Evolutionary conservation across 2,797 vertebrate species (phyloP).

Genomic region (Benthosema pterotum): DNA sequence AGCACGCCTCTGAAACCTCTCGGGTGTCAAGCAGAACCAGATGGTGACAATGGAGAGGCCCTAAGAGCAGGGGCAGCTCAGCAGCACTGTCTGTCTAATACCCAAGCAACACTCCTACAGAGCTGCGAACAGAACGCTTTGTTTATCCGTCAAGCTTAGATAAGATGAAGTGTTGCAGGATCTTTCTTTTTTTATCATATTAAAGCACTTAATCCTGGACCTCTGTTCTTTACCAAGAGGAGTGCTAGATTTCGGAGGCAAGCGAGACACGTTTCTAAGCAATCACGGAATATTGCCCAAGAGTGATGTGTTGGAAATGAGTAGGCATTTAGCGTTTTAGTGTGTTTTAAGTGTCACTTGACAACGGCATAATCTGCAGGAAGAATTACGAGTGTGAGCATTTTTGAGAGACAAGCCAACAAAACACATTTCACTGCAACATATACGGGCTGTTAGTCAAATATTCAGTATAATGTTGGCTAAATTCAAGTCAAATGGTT

Average conservation of each 20-base stretch:
- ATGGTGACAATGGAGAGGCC: conserved; percentile 65
- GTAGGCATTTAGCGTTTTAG: too few species aligned
- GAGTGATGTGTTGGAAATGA: conserved; percentile 6
- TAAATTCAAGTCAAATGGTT: too few species aligned
- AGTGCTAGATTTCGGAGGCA: background rate
- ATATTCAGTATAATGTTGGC: too few species aligned
- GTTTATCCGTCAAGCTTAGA: conserved; percentile 33
- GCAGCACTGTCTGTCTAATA: conserved; percentile 37
- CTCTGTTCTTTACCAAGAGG: conserved; percentile 1
- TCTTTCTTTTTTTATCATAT: conserved; percentile 8
- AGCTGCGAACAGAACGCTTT: conserved; percentile 37
- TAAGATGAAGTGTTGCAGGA: conserved; percentile 14
- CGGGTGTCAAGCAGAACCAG: conserved; percentile 65
- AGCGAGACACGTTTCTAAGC: background rate
- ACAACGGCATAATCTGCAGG: too few species aligned
- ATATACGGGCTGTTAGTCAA: too few species aligned
- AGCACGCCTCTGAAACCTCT: conserved; percentile 58
- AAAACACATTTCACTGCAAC: too few species aligned
- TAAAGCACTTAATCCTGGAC: conserved; percentile 4
- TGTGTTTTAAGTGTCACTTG: too few species aligned
- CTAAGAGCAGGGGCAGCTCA: conserved; percentile 36
- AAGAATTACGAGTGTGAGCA: too few species aligned
- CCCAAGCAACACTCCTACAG: conserved; percentile 25
- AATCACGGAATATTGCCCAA: background rate
- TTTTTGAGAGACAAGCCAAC: too few species aligned